These are phyloP conservation scores for Drosophila phalerata DNA, from an alignment of 2,888 invertebrate genomes.

Conservation along the genomic window DNA sequence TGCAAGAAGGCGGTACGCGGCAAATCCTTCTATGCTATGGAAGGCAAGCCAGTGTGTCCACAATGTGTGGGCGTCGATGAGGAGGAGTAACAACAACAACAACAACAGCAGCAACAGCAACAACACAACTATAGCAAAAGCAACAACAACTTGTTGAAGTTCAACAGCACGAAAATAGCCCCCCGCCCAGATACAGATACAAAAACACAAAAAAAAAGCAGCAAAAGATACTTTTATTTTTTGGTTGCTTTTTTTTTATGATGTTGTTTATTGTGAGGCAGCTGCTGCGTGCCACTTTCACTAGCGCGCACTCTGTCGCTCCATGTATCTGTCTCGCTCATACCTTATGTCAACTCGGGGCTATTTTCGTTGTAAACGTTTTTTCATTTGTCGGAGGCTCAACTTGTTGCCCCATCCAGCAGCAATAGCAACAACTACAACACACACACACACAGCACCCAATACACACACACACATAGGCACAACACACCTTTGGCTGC, in stretches of 20 bases:
- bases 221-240: neutral
- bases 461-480: slow-evolving; percentile 12
- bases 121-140: slow-evolving; percentile 49
- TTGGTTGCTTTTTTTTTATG: neutral
- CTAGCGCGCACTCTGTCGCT: neutral
- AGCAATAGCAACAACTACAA: slow-evolving; percentile 19
- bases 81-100: slow-evolving; percentile 87
- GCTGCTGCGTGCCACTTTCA: slow-evolving; percentile 64
- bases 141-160: slow-evolving; percentile 33
- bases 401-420: slow-evolving; percentile 16
- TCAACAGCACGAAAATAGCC: slow-evolving; percentile 62
- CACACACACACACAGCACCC: slow-evolving; percentile 20
- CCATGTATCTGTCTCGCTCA: slow-evolving; percentile 16
- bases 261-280: slow-evolving; percentile 37
- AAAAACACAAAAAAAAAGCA: neutral
- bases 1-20: slow-evolving; percentile 97
- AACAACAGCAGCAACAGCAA: slow-evolving; percentile 38
- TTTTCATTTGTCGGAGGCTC: slow-evolving; percentile 17
- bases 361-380: slow-evolving; percentile 78
- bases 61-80: slow-evolving; percentile 96
- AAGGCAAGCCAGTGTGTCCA: slow-evolving; percentile 98
- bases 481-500: slow-evolving; percentile 7
- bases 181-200: slow-evolving; percentile 44
- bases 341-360: slow-evolving; percentile 21
- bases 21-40: slow-evolving; percentile 98